Percentiles rank a stretch among this genome's conserved stretches.
These are phyloP conservation scores for Serilophus lunatus DNA, from an alignment of 2,113 vertebrate species.

Conservation along the genomic window DNA sequence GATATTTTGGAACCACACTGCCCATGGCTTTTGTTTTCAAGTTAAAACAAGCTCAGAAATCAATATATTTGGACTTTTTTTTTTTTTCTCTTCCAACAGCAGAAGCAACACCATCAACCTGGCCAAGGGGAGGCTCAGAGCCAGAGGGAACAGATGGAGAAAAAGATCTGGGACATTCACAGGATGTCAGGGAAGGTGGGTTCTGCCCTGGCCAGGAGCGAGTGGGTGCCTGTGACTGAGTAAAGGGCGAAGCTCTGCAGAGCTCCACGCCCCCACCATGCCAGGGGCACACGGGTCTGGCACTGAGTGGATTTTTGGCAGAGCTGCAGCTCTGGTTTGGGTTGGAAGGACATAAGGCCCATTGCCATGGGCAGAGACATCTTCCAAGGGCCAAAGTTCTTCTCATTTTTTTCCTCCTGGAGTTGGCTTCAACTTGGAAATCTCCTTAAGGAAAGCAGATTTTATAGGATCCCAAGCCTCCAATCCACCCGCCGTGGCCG, in stretches of 20 bases:
- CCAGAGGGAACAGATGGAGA: neutral
- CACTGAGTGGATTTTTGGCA: neutral
- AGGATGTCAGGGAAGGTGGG: neutral
- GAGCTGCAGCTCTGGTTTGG: neutral
- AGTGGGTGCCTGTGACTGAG: neutral
- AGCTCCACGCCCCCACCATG: fast-evolving
- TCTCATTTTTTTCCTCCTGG: neutral
- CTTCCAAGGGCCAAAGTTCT: neutral
- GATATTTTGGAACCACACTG: neutral
- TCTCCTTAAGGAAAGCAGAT: neutral
- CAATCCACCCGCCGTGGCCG: fast-evolving
- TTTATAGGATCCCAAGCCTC: neutral
- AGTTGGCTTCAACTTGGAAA: neutral
- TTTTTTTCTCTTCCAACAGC: neutral
- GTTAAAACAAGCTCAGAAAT: neutral
- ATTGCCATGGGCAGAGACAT: neutral
- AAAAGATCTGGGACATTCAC: neutral
- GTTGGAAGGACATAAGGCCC: neutral
- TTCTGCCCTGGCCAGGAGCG: fast-evolving
- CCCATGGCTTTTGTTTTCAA: neutral
- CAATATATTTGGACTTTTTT: neutral
- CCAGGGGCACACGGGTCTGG: fast-evolving
- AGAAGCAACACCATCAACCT: neutral
- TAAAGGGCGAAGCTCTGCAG: neutral
- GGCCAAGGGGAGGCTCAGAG: neutral